Percentiles rank a stretch among this genome's conserved stretches.
These are phyloP conservation scores for Drosophila prostipennis DNA, from an alignment of 2,888 invertebrate species.

Conservation along the genomic window DNA sequence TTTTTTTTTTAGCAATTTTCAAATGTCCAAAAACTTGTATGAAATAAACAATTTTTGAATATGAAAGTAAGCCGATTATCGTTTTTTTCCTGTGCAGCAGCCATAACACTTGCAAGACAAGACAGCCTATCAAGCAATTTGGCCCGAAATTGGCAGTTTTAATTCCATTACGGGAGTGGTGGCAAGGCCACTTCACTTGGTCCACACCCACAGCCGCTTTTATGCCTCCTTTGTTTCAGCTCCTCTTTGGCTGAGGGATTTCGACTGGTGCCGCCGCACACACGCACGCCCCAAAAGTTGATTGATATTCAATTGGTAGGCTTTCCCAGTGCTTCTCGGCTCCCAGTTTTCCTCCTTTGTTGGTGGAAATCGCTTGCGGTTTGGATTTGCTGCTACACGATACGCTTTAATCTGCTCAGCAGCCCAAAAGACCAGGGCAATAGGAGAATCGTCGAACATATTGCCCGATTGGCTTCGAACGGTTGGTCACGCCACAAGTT, in stretches of 20 bases:
- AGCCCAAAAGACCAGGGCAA: constrained; percentile 19
- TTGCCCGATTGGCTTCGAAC: constrained; percentile 47
- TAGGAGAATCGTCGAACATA: constrained; percentile 51
- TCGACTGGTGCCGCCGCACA: constrained; percentile 16
- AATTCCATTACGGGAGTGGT: constrained; percentile 69
- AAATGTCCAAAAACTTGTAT: neutral
- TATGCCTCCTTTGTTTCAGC: constrained; percentile 32
- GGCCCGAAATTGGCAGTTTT: constrained; percentile 69
- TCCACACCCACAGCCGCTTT: constrained; percentile 21
- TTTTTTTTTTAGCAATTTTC: too few species aligned
- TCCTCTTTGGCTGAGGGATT: constrained; percentile 29
- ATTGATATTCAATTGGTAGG: constrained; percentile 82
- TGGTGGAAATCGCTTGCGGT: constrained; percentile 58
- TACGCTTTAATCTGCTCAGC: constrained; percentile 70
- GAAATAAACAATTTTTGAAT: neutral
- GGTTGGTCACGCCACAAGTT: constrained; percentile 69
- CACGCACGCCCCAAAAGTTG: constrained; percentile 61
- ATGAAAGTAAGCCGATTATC: neutral
- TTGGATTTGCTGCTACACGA: constrained; percentile 78
- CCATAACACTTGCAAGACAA: constrained; percentile 27
- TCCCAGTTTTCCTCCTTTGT: constrained; percentile 18
- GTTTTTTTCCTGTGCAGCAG: constrained; percentile 19
- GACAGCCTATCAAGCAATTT: constrained; percentile 67
- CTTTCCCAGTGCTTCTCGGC: constrained; percentile 55
- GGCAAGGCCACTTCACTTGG: constrained; percentile 16